A percentile compares a stretch with the other conserved stretches of the same genome.
Evolutionary conservation across 2,113 vertebrate species (phyloP).

Genomic region (Chaetodon auriga): DNA sequence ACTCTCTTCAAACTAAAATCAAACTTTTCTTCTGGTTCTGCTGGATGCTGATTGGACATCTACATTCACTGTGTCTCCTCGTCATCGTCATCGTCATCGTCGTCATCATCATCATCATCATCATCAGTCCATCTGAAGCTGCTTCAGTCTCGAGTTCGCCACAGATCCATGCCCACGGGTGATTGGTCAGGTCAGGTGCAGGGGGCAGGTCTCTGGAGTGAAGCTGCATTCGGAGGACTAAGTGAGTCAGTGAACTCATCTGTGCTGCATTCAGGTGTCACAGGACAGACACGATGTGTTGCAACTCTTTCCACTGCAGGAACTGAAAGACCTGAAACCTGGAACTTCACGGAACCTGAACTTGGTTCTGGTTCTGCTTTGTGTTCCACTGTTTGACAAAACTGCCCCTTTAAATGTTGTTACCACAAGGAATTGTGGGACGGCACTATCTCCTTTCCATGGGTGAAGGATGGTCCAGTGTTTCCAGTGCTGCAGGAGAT

Average conservation of each 20-base stretch:
- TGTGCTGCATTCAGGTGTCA: constrained; percentile 45
- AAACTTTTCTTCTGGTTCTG: neutral
- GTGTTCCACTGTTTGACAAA: neutral
- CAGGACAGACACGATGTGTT: neutral
- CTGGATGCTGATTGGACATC: constrained; percentile 44
- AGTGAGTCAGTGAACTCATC: neutral
- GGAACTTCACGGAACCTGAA: neutral
- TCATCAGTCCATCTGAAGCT: constrained; percentile 13
- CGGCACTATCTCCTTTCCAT: too few relatives aligned
- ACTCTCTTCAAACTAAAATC: neutral
- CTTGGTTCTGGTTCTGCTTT: neutral
- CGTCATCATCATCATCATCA: neutral
- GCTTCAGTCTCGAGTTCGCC: neutral
- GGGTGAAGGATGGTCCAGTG: too few relatives aligned
- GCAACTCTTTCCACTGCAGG: neutral
- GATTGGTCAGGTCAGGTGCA: constrained; percentile 21
- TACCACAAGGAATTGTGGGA: too few relatives aligned
- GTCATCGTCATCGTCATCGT: accelerated
- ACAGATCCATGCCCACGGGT: neutral
- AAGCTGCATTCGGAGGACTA: neutral
- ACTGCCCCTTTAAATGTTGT: too few relatives aligned
- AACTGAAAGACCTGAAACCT: neutral
- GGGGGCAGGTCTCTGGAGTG: constrained; percentile 5
- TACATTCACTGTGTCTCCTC: constrained; percentile 61
- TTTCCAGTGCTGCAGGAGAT: too few relatives aligned